Conservation (phyloP, 2,888 invertebrate species). For the Druceiella hillmani region DNA sequence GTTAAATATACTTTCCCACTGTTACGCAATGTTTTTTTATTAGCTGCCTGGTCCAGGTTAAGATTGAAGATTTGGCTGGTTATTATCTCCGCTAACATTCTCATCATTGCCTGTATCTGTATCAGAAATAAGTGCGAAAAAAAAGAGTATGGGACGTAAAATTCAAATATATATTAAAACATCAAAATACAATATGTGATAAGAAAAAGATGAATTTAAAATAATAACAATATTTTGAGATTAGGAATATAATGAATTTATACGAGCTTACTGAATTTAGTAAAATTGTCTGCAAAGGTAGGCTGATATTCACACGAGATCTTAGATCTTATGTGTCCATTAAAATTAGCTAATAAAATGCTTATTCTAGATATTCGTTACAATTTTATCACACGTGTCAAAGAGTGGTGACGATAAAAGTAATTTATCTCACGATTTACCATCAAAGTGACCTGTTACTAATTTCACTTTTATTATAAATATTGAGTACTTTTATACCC, state of each 20-base stretch:
- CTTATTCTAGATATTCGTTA: constrained; percentile 7
- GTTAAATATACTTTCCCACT: constrained; percentile 21
- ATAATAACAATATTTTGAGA: constrained; percentile 14
- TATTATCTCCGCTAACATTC: constrained; percentile 14
- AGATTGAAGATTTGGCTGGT: constrained; percentile 15
- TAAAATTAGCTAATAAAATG: constrained; percentile 9
- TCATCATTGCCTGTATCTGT: constrained; percentile 18
- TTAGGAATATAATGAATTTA: constrained; percentile 19
- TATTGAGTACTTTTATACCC: too few species aligned
- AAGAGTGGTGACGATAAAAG: constrained; percentile 9
- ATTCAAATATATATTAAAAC: constrained; percentile 3
- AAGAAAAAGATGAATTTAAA: too few species aligned
- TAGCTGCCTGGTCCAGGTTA: constrained; percentile 17
- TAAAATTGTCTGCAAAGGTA: constrained; percentile 14
- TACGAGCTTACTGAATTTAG: too few species aligned
- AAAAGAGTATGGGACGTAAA: constrained; percentile 8
- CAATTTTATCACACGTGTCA: constrained; percentile 4
- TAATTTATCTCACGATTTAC: constrained; percentile 17
- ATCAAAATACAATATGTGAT: too few species aligned
- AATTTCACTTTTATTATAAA: constrained; percentile 15
- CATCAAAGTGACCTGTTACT: constrained; percentile 14
- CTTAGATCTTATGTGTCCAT: constrained; percentile 15
- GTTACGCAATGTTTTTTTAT: constrained; percentile 21
- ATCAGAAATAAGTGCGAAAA: constrained; percentile 14
- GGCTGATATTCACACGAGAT: constrained; percentile 19